These are phyloP conservation scores for Brenthis hecate DNA, from an alignment of 2,888 invertebrate species.

Conservation along the genomic window DNA sequence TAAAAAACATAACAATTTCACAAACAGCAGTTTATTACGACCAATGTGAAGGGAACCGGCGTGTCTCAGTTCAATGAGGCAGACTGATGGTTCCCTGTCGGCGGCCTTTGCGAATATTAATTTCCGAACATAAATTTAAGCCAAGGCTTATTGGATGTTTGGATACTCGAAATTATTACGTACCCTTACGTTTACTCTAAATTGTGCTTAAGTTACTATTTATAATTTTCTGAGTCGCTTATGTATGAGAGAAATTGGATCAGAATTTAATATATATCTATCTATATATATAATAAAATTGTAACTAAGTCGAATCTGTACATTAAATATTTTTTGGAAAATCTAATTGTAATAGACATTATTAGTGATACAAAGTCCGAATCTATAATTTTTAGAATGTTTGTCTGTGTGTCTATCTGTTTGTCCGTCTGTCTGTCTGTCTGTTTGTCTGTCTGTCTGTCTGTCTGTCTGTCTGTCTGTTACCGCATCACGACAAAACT, in stretches of 20 bases:
- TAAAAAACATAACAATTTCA: background rate
- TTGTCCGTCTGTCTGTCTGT: too few relatives aligned
- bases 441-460: too few relatives aligned
- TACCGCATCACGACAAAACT: too few relatives aligned
- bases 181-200: slow-evolving; percentile 30
- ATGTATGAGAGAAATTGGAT: background rate
- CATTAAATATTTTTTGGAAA: too few relatives aligned
- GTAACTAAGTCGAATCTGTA: too few relatives aligned
- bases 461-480: too few relatives aligned
- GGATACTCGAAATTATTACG: slow-evolving; percentile 37
- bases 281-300: too few relatives aligned
- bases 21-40: slow-evolving; percentile 18
- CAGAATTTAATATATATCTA: background rate
- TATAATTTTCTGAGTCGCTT: background rate
- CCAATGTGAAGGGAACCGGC: slow-evolving; percentile 48
- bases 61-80: slow-evolving; percentile 55
- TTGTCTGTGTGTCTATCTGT: too few relatives aligned
- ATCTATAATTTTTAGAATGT: too few relatives aligned
- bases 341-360: too few relatives aligned
- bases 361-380: too few relatives aligned
- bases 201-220: slow-evolving; percentile 2
- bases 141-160: slow-evolving; percentile 38
- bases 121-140: slow-evolving; percentile 46
- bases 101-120: slow-evolving; percentile 52
- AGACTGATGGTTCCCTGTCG: slow-evolving; percentile 56